Conservation (phyloP, 23 tunicate species). For the Corella eumyota region DNA sequence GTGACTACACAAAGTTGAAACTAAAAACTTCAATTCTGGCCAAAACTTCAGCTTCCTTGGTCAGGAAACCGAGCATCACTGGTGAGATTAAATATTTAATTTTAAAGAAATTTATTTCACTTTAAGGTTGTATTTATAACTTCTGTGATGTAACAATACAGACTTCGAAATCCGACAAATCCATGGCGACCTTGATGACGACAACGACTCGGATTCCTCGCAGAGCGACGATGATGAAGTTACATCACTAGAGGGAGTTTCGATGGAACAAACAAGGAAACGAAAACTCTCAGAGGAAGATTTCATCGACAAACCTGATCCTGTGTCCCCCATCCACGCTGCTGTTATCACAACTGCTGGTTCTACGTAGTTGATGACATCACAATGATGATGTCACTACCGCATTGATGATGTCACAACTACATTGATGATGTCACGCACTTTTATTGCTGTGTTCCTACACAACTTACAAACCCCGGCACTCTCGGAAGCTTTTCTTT, state of each 20-base stretch:
- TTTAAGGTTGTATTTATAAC: background rate
- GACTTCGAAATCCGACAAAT: slow-evolving; percentile 68
- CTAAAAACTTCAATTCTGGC: slow-evolving; percentile 49
- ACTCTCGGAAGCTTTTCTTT: too few relatives aligned
- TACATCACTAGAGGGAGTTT: slow-evolving; percentile 1
- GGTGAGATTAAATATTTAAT: slow-evolving; percentile 17
- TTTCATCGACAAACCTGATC: slow-evolving; percentile 14
- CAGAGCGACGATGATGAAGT: slow-evolving; percentile 60
- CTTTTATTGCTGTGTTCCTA: too few relatives aligned
- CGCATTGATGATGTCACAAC: too few relatives aligned
- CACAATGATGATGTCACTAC: too few relatives aligned
- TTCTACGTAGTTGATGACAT: slow-evolving; percentile 49
- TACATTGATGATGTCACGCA: too few relatives aligned
- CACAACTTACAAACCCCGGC: too few relatives aligned
- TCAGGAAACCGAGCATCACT: slow-evolving; percentile 84
- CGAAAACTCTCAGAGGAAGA: slow-evolving; percentile 46
- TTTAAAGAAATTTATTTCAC: background rate
- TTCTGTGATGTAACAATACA: background rate
- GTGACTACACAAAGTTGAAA: slow-evolving; percentile 61
- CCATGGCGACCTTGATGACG: slow-evolving; percentile 17
- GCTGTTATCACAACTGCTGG: slow-evolving; percentile 53
- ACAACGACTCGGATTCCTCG: slow-evolving; percentile 24
- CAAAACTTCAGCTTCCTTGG: slow-evolving; percentile 65
- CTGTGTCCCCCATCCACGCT: slow-evolving; percentile 17
- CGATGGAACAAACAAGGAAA: slow-evolving; percentile 3